phyloP scores from a whole-genome alignment of 2,113 vertebrate species.

The Rhabdornis inornatus region DNA sequence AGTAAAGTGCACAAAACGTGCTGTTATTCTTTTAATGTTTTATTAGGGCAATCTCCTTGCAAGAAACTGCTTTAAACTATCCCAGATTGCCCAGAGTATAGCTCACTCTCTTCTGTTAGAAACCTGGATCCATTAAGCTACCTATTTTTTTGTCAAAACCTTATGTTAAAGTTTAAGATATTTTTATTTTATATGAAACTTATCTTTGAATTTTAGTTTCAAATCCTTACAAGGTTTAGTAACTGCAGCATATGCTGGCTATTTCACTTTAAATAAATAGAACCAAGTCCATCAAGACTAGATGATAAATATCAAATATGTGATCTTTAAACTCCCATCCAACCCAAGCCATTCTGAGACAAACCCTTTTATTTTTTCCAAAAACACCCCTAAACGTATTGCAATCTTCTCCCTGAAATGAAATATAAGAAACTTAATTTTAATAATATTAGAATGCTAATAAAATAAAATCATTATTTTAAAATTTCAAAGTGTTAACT shows the following conservation, averaged over 20 bases:
- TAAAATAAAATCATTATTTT: background rate
- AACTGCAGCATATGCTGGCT: background rate
- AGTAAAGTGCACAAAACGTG: background rate
- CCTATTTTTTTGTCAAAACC: background rate
- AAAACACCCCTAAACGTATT: background rate
- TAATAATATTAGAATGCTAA: background rate
- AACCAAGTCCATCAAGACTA: background rate
- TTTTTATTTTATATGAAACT: background rate
- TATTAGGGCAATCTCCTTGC: background rate
- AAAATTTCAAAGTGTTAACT: background rate
- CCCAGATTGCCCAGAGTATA: background rate
- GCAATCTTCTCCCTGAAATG: background rate
- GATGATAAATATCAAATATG: background rate
- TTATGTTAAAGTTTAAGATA: background rate
- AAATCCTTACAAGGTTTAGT: background rate
- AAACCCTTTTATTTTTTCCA: background rate
- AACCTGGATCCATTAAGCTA: background rate
- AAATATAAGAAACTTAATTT: background rate
- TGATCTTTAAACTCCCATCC: background rate
- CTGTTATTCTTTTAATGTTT: constrained; percentile 2
- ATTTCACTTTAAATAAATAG: background rate
- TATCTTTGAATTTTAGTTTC: constrained; percentile 2
- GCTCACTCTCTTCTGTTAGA: background rate
- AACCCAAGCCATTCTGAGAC: background rate
- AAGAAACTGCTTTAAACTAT: background rate